Conservation (phyloP, 2,113 vertebrate species). For the Symphodus melops region DNA sequence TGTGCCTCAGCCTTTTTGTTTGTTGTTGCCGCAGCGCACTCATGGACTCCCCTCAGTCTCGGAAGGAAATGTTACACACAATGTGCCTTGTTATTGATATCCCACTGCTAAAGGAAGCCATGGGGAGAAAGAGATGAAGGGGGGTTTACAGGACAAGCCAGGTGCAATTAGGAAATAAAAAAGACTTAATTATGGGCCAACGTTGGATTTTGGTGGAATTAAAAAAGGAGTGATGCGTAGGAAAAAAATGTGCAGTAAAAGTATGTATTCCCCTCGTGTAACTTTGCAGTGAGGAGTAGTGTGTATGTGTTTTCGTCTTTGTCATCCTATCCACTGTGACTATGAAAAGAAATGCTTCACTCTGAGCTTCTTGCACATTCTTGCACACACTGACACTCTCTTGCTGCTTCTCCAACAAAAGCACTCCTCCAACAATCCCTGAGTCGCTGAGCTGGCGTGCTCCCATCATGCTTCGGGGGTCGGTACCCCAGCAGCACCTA, state of each 20-base stretch:
- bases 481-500: slow-evolving; percentile 44
- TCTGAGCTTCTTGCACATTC: slow-evolving; percentile 49
- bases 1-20: slow-evolving; percentile 47
- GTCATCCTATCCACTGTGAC: slow-evolving; percentile 26
- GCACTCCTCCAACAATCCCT: slow-evolving; percentile 50
- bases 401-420: slow-evolving; percentile 24
- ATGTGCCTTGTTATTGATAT: slow-evolving; percentile 76
- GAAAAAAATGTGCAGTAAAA: slow-evolving; percentile 23
- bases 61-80: slow-evolving; percentile 73
- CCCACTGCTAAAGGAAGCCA: slow-evolving; percentile 52
- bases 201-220: slow-evolving; percentile 17
- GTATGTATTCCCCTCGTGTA: slow-evolving; percentile 35
- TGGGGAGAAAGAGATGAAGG: slow-evolving; percentile 31
- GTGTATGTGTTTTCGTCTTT: slow-evolving; percentile 23
- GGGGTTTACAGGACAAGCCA: slow-evolving; percentile 47
- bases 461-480: slow-evolving; percentile 47
- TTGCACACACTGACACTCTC: slow-evolving; percentile 44
- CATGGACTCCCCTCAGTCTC: slow-evolving; percentile 59
- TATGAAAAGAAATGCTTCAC: slow-evolving; percentile 53
- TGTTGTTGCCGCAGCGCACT: slow-evolving; percentile 47
- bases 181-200: slow-evolving; percentile 17
- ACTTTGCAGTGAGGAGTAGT: slow-evolving; percentile 36
- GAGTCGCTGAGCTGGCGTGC: slow-evolving; percentile 56
- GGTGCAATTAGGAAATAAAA: slow-evolving; percentile 56
- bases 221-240: background rate